Evolutionary conservation across 2,888 invertebrate genomes (phyloP).

Genomic region (Andrena marginata): DNA sequence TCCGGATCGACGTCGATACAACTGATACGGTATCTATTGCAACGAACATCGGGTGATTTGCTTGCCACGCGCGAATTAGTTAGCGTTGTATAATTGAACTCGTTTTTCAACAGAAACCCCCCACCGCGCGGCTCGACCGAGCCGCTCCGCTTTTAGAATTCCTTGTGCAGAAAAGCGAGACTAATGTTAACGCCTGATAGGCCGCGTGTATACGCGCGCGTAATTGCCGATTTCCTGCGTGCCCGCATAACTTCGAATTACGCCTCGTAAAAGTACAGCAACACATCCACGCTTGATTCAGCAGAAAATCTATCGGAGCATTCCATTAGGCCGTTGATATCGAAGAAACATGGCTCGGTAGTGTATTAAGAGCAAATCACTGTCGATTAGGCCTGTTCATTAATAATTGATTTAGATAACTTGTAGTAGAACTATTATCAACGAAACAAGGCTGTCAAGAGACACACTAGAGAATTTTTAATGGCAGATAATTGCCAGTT

Average conservation of each 20-base stretch:
- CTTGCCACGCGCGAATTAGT: not conserved
- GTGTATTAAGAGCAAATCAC: not conserved
- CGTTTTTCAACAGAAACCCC: not conserved
- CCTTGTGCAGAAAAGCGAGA: not conserved
- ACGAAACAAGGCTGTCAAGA: no score
- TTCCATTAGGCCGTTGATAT: not conserved
- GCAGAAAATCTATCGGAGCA: not conserved
- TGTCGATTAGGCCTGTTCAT: no score
- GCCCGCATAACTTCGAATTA: not conserved
- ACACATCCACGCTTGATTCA: not conserved
- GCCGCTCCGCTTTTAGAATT: not conserved
- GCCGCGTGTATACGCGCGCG: no score
- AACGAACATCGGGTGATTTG: not conserved
- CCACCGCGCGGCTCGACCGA: not conserved
- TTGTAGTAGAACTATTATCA: no score
- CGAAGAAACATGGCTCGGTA: not conserved
- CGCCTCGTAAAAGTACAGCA: not conserved
- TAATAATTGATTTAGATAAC: no score
- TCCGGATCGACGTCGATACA: no score
- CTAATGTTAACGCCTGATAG: not conserved
- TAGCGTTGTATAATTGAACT: not conserved
- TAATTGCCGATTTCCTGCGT: slow-evolving; percentile 6
- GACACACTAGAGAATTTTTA: no score
- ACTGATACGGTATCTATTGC: not conserved
- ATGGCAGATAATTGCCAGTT: no score